Percentiles rank a stretch among this genome's conserved stretches.
Evolutionary conservation across 1,140 invertebrate genomes (phyloP).

Genomic region (Aphidius ervi): DNA sequence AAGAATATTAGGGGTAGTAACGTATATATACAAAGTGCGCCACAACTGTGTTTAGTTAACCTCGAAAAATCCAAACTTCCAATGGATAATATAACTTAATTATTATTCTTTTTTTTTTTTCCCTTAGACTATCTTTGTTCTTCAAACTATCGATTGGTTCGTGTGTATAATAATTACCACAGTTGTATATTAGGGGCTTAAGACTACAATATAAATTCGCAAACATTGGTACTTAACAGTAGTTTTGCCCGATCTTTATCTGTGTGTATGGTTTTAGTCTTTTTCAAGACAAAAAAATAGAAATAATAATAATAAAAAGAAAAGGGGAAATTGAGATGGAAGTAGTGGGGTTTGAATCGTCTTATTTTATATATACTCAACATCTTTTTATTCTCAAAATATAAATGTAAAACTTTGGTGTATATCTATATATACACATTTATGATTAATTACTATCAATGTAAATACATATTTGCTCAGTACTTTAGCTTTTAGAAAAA

Average conservation of each 20-base stretch:
- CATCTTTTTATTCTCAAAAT: too few species aligned
- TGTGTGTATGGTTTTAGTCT: background rate
- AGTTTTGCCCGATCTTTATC: too few species aligned
- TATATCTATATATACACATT: too few species aligned
- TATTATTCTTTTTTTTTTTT: slow-evolving; percentile 18
- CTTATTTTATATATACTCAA: too few species aligned
- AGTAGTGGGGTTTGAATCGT: too few species aligned
- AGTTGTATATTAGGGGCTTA: slow-evolving; percentile 28
- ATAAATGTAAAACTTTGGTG: too few species aligned
- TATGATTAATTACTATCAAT: slow-evolving; percentile 24
- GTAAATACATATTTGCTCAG: slow-evolving; percentile 26
- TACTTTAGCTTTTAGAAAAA: slow-evolving; percentile 6
- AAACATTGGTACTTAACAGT: slow-evolving; percentile 11
- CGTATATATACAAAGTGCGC: slow-evolving; percentile 1
- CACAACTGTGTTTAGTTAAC: slow-evolving; percentile 15
- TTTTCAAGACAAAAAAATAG: background rate
- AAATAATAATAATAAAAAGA: too few species aligned
- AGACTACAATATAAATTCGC: slow-evolving; percentile 11
- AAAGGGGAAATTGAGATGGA: too few species aligned
- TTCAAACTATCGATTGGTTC: slow-evolving; percentile 30
- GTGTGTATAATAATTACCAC: slow-evolving; percentile 30
- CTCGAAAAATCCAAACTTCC: background rate
- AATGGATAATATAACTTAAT: slow-evolving; percentile 6
- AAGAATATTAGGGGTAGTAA: slow-evolving; percentile 1
- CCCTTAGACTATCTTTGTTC: slow-evolving; percentile 7